These are phyloP conservation scores for Oreochromis spilurus DNA, from an alignment of 2,113 vertebrate species.

Conservation along the genomic window DNA sequence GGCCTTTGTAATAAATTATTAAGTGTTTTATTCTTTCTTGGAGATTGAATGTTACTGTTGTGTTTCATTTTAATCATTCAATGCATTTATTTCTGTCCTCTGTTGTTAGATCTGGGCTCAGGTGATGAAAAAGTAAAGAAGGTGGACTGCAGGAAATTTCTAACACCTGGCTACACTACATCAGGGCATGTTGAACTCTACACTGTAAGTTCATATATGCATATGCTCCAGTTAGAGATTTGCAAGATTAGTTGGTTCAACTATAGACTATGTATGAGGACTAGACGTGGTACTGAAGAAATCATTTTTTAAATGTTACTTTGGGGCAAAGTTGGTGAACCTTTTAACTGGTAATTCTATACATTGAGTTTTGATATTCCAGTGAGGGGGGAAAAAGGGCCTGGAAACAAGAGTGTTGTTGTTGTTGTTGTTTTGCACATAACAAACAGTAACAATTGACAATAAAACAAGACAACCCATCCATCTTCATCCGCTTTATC, in stretches of 20 bases:
- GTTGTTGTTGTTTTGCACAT: neutral
- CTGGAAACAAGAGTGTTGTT: neutral
- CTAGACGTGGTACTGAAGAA: too few species aligned
- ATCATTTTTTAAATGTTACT: neutral
- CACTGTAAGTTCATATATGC: constrained; percentile 77
- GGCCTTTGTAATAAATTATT: neutral
- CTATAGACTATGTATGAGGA: neutral
- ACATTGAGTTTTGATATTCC: neutral
- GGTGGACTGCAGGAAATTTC: constrained; percentile 87
- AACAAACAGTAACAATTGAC: neutral
- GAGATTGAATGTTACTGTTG: neutral
- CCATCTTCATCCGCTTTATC: too few species aligned
- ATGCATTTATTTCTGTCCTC: neutral
- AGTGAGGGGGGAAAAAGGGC: neutral
- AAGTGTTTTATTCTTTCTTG: neutral
- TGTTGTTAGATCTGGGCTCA: constrained; percentile 85
- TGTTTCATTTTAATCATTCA: neutral
- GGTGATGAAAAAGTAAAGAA: constrained; percentile 97
- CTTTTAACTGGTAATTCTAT: neutral
- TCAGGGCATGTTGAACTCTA: constrained; percentile 93
- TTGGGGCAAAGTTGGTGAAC: neutral
- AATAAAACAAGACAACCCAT: neutral
- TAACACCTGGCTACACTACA: constrained; percentile 94
- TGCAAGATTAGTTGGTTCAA: neutral
- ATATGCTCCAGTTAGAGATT: too few species aligned